Evolutionary conservation across 2,113 vertebrate genomes (phyloP).

Genomic region (Plectropomus leopardus): DNA sequence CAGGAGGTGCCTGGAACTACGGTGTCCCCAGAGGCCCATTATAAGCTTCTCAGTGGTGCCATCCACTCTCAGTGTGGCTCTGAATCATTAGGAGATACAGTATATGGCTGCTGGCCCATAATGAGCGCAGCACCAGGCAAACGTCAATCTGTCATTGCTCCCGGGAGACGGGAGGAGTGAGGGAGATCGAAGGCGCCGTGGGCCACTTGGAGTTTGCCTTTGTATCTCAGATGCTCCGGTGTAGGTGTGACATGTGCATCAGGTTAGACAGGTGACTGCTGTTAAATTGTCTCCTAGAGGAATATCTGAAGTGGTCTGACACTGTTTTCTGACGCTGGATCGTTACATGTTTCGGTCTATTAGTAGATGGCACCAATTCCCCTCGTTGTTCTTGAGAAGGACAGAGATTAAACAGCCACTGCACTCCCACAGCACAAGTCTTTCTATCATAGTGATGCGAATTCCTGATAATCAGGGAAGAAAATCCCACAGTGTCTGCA

Average conservation of each 20-base stretch:
- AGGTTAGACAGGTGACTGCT: conserved; percentile 5
- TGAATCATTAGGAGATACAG: conserved; percentile 56
- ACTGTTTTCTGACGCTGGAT: neutral
- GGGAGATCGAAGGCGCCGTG: conserved; percentile 22
- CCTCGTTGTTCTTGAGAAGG: neutral
- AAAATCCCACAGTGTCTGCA: neutral
- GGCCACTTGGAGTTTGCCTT: conserved; percentile 34
- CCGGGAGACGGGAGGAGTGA: conserved; percentile 42
- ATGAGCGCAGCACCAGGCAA: conserved; percentile 48
- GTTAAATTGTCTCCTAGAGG: conserved; percentile 2
- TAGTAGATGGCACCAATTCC: conserved; percentile 1
- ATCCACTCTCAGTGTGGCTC: conserved; percentile 36
- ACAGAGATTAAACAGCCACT: neutral
- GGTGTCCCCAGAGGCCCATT: conserved; percentile 66
- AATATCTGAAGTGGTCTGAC: neutral
- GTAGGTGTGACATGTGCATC: conserved; percentile 27
- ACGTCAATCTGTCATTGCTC: conserved; percentile 60
- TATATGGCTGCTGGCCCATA: conserved; percentile 49
- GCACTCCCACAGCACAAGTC: neutral
- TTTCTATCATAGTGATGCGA: neutral
- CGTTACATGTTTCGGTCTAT: neutral
- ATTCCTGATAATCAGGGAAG: neutral
- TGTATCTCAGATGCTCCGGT: conserved; percentile 34
- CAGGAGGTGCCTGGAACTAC: conserved; percentile 45
- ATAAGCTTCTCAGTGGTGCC: conserved; percentile 46